Base-by-base conservation (phyloP, 2,888 invertebrate genomes). In the Deilephila elpenor region DNA sequence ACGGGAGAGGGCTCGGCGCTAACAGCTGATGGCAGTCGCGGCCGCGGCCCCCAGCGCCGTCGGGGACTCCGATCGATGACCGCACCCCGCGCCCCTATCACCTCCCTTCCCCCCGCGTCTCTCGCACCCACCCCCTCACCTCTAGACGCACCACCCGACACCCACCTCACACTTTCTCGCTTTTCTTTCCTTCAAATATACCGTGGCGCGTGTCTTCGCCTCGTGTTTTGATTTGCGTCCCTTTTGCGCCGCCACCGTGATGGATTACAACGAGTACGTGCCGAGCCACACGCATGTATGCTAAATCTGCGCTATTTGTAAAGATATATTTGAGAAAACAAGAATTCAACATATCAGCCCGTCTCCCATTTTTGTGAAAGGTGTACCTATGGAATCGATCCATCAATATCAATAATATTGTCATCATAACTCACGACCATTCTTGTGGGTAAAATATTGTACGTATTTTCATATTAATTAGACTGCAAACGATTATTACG, bases 131-230 rank as follows among this genome's bases (percentile, higher is more conserved):
- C 84, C 84, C 79, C 88, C 83, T 84, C 90, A 82, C 87, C 84
- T 85, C 87, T 87, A 90, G 89, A 89, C 88, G 67, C 44, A 83
- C 78, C 80, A 79, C 84, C 84, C 44, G 83, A 78, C 80, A 79
- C 84, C 84, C 84, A 86, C 86, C 89, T 89, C 89, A 91, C 91
- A 91, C 91, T 91, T 92, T 92, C 91, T 88, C 90, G 88, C 90
- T 90, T 92, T 93, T 93, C 91, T 92, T 91, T 90, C 88, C 87
- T 89, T 82, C 85, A 80, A 78, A 79, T 77, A 78, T 80, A 81
- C 79, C 79, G 78, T 76, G 75, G 75, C 78, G 79, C 81, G 76
- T 80, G 82, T 80, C 80, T 82, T 77, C 75, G 77, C 79, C 78
- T 79, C 78, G 76, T 87, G 81, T 85, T 86, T 84, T 84, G 83